Conservation (phyloP, 2,113 vertebrate species). For the Campylomormyrus tamandua region DNA sequence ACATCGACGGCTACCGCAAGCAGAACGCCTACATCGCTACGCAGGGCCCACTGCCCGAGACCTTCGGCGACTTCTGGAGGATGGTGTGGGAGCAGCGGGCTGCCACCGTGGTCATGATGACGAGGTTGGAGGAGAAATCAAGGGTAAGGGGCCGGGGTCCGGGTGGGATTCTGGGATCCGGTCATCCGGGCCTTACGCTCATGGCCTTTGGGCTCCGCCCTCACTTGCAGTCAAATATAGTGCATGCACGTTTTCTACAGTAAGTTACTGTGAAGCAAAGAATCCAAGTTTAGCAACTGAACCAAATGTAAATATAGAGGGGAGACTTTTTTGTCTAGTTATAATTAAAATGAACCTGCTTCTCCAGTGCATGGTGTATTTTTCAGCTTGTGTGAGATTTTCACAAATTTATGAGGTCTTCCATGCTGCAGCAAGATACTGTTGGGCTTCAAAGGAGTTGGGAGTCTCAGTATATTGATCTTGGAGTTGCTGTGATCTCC, state of each 20-base stretch:
- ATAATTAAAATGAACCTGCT: not conserved
- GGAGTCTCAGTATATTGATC: not conserved
- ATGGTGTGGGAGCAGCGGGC: constrained; percentile 98
- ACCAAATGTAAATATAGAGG: not conserved
- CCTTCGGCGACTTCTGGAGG: constrained; percentile 94
- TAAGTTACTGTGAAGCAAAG: not conserved
- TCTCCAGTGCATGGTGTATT: not conserved
- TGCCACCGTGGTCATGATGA: constrained; percentile 96
- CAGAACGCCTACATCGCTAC: constrained; percentile 98
- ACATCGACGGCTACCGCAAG: constrained; percentile 92
- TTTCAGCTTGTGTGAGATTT: not conserved
- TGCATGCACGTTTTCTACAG: not conserved
- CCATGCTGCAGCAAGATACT: not conserved
- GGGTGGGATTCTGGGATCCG: not conserved
- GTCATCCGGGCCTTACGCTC: not conserved
- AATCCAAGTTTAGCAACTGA: not conserved
- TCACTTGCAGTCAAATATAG: not conserved
- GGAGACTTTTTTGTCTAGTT: not conserved
- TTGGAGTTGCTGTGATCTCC: not conserved
- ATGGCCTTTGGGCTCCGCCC: not conserved
- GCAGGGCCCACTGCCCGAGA: constrained; percentile 87
- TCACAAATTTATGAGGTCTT: not conserved
- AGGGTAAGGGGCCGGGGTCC: constrained; percentile 57
- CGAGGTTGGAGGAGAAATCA: constrained; percentile 88
- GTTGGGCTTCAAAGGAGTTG: not conserved